Percentiles rank a stretch among this genome's conserved stretches.
These are phyloP conservation scores for Dryoscopus gambensis DNA, from an alignment of 2,113 vertebrate genomes.

Conservation along the genomic window DNA sequence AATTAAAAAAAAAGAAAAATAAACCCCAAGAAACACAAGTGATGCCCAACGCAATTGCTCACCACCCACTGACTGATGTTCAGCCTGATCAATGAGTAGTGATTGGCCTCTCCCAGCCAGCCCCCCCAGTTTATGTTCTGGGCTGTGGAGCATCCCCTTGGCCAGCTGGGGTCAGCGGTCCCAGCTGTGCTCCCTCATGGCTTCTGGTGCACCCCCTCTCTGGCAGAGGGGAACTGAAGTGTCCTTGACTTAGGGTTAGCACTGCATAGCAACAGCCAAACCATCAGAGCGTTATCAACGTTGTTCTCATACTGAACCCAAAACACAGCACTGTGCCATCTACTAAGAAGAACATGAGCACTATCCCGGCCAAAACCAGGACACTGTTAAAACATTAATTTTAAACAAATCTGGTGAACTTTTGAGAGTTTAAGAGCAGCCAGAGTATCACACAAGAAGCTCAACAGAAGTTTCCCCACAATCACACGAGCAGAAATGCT, in stretches of 20 bases:
- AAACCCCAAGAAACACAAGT: not conserved
- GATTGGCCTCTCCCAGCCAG: not conserved
- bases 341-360: not conserved
- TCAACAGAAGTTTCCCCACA: not conserved
- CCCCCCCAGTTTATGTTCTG: not conserved
- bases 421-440: not conserved
- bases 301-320: rapidly evolving
- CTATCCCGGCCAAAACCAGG: not conserved
- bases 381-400: not conserved
- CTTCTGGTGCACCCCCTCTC: not conserved
- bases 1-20: not conserved
- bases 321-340: not conserved
- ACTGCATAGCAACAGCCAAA: not conserved
- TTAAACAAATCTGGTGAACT: not conserved
- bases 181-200: not conserved
- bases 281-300: not conserved
- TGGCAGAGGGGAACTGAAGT: not conserved
- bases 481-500: not conserved
- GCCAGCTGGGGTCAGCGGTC: not conserved
- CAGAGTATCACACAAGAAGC: not conserved
- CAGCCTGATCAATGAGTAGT: not conserved
- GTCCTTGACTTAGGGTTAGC: not conserved
- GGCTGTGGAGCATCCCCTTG: not conserved
- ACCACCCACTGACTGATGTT: not conserved
- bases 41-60: not conserved